Percentiles rank a stretch among this genome's conserved stretches.
phyloP scores from a whole-genome alignment of 2,888 invertebrate species.

The Meloe dianella region DNA sequence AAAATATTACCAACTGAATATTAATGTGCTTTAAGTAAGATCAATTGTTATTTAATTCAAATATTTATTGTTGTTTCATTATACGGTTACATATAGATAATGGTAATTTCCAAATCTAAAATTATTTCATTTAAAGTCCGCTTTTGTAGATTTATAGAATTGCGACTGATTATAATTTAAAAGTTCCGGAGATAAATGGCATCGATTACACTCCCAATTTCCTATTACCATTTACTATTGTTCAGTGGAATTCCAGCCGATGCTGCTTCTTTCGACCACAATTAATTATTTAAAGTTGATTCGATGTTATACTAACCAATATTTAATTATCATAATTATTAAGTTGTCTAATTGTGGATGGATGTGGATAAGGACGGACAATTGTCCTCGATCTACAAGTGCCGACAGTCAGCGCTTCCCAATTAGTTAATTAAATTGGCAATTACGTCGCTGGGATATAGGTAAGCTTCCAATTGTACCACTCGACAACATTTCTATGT shows the following conservation, averaged over 20 bases:
- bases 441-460: slow-evolving; percentile 14
- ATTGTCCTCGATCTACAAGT: neutral
- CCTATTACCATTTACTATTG: slow-evolving; percentile 5
- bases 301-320: neutral
- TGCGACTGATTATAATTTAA: slow-evolving; percentile 8
- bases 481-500: neutral
- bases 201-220: slow-evolving; percentile 9
- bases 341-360: neutral
- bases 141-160: neutral
- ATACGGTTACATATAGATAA: neutral
- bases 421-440: slow-evolving; percentile 30
- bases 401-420: slow-evolving; percentile 6
- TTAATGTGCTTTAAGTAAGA: slow-evolving; percentile 40
- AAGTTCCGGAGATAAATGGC: slow-evolving; percentile 12
- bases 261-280: neutral
- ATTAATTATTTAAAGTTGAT: neutral
- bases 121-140: slow-evolving; percentile 1
- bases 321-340: neutral
- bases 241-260: neutral
- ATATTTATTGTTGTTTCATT: neutral
- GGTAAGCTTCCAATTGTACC: neutral
- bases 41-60: slow-evolving; percentile 28
- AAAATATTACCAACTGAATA: slow-evolving; percentile 46
- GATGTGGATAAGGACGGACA: neutral
- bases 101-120: neutral